Conservation (phyloP, 2,797 vertebrate genomes). For the Arremon brunneinucha region DNA sequence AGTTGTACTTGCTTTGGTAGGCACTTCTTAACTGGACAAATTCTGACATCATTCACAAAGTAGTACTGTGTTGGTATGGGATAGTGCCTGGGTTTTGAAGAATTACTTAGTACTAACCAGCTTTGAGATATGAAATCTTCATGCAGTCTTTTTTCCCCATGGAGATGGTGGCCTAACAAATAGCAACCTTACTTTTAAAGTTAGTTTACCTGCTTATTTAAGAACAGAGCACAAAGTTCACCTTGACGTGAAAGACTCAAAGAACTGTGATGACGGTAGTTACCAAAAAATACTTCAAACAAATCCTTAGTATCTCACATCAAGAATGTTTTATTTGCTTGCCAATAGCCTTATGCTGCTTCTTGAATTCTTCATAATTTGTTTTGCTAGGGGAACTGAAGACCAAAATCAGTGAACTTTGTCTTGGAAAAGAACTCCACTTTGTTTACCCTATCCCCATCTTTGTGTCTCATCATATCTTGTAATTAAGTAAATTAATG, state of each 20-base stretch:
- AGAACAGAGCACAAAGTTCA: background rate
- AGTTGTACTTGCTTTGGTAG: background rate
- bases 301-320: background rate
- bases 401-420: background rate
- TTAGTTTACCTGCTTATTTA: background rate
- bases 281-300: background rate
- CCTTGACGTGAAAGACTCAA: background rate
- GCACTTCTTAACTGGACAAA: background rate
- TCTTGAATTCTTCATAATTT: background rate
- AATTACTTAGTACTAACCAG: background rate
- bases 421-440: background rate
- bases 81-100: background rate
- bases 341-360: background rate
- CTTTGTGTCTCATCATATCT: background rate
- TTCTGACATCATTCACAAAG: background rate
- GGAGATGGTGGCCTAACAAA: background rate
- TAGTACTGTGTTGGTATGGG: background rate
- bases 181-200: background rate
- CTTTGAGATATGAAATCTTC: background rate
- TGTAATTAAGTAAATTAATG: background rate
- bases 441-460: background rate
- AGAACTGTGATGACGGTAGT: background rate
- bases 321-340: background rate
- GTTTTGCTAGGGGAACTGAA: background rate
- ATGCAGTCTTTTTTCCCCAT: background rate